Conservation (phyloP, 2,888 invertebrate genomes). For the Hecatera dysodea region DNA sequence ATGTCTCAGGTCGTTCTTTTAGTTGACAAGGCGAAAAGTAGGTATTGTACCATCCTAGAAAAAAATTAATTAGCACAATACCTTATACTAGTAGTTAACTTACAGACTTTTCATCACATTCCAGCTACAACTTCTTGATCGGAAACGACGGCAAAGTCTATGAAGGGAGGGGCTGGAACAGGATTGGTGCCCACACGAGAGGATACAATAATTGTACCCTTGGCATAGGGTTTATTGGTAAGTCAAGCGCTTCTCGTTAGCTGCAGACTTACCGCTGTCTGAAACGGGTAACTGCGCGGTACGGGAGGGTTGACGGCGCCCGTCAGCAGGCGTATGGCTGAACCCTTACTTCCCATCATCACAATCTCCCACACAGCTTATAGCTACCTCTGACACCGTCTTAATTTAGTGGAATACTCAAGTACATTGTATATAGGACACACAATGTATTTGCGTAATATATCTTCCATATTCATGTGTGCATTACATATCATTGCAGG, state of each 20-base stretch:
- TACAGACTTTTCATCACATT: conserved; percentile 17
- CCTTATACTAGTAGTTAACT: not conserved
- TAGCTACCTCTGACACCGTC: no score
- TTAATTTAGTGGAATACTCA: no score
- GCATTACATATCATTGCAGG: conserved; percentile 71
- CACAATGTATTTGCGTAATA: not conserved
- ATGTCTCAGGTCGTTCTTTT: no score
- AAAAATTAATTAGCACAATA: not conserved
- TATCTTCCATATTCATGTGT: not conserved
- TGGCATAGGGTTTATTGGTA: conserved; percentile 85
- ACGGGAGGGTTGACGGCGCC: not conserved
- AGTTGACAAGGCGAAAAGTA: no score
- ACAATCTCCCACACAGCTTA: not conserved
- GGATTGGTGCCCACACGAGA: conserved; percentile 89
- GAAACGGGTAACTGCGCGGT: not conserved
- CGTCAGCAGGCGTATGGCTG: not conserved
- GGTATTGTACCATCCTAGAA: no score
- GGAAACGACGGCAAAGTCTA: conserved; percentile 92
- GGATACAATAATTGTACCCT: conserved; percentile 80
- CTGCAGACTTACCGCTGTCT: not conserved
- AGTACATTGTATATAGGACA: no score
- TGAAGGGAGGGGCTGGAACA: conserved; percentile 91
- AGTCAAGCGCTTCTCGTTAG: conserved; percentile 19
- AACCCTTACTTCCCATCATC: not conserved
- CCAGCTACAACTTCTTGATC: conserved; percentile 91